These are phyloP conservation scores for Sylvilagus floridanus DNA, from an alignment of 2,797 vertebrate genomes.

Conservation along the genomic window DNA sequence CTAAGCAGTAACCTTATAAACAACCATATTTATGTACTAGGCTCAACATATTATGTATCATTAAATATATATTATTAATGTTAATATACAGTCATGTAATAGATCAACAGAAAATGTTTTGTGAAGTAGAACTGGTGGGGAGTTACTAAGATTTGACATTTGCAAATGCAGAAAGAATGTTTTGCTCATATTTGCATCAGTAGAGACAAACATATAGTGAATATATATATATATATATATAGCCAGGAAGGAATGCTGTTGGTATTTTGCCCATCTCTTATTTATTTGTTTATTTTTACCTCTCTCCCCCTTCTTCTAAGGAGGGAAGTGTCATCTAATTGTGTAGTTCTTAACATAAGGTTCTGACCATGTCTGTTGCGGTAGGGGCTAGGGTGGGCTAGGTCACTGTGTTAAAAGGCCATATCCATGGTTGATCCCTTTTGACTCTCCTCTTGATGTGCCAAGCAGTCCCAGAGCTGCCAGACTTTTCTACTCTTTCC, in stretches of 20 bases:
- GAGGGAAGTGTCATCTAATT: background rate
- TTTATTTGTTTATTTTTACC: background rate
- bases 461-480: background rate
- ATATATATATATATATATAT: background rate
- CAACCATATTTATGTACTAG: background rate
- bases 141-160: background rate
- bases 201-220: background rate
- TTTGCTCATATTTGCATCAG: background rate
- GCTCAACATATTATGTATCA: background rate
- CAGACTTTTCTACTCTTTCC: background rate
- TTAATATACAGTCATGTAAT: background rate
- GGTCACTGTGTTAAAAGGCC: background rate
- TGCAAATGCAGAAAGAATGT: background rate
- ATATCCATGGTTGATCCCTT: accelerated
- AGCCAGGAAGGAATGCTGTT: background rate
- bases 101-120: background rate
- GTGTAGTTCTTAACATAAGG: background rate
- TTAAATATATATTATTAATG: background rate
- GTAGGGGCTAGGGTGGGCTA: background rate
- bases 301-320: background rate
- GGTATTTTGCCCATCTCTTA: background rate
- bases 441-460: background rate
- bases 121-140: background rate
- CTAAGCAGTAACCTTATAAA: background rate
- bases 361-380: background rate